These are phyloP conservation scores for Galaxea fascicularis DNA, from an alignment of 92 coral and sea anemone species.

Conservation along the genomic window DNA sequence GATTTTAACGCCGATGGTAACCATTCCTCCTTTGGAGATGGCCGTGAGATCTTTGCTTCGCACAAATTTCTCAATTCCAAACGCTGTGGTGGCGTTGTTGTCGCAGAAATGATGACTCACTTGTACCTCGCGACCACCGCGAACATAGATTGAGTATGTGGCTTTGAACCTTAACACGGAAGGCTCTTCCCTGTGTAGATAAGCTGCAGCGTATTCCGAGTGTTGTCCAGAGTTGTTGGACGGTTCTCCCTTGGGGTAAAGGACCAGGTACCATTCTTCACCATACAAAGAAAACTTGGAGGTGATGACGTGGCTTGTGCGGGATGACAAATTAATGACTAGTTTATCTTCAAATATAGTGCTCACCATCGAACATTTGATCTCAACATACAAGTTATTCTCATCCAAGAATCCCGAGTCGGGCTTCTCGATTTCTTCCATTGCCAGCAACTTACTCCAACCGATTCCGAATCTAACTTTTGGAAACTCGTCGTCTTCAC, in stretches of 20 bases:
- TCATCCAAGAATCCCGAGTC: slow-evolving; percentile 84
- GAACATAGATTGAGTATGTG: slow-evolving; percentile 79
- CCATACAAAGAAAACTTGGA: slow-evolving; percentile 89
- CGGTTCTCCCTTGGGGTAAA: slow-evolving; percentile 93
- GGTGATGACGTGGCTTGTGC: slow-evolving; percentile 77
- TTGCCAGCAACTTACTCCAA: slow-evolving; percentile 87
- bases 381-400: slow-evolving; percentile 77
- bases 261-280: slow-evolving; percentile 88
- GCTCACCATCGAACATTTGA: slow-evolving; percentile 77
- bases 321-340: slow-evolving; percentile 79
- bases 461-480: slow-evolving; percentile 89
- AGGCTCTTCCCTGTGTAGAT: slow-evolving; percentile 86
- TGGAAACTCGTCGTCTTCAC: slow-evolving; percentile 87
- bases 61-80: slow-evolving; percentile 92
- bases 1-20: slow-evolving; percentile 83
- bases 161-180: slow-evolving; percentile 85
- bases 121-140: slow-evolving; percentile 82
- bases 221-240: slow-evolving; percentile 70
- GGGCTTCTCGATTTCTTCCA: slow-evolving; percentile 70
- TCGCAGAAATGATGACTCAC: slow-evolving; percentile 88
- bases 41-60: slow-evolving; percentile 90
- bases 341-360: slow-evolving; percentile 89
- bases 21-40: slow-evolving; percentile 89
- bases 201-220: slow-evolving; percentile 82
- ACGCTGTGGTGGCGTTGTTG: slow-evolving; percentile 76